A percentile compares a stretch with the other conserved stretches of the same genome.
Evolutionary conservation across 2,888 invertebrate genomes (phyloP).

Genomic region (Chirona hameri): DNA sequence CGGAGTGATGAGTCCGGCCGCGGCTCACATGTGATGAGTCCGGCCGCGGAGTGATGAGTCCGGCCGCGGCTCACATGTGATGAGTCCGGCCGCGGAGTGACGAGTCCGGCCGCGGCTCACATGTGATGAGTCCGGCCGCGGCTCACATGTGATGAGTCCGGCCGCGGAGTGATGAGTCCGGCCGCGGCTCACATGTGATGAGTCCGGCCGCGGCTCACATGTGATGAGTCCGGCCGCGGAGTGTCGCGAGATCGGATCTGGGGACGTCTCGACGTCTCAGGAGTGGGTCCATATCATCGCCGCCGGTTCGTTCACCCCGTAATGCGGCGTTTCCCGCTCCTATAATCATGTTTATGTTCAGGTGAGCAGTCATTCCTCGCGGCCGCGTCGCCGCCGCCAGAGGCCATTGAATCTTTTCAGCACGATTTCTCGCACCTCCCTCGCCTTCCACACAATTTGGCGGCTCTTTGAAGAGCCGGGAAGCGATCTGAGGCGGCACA

Average conservation of each 20-base stretch:
- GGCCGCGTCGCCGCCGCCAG: background rate
- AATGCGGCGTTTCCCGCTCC: background rate
- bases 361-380: background rate
- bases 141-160: background rate
- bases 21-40: background rate
- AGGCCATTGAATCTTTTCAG: slow-evolving; percentile 23
- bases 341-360: slow-evolving; percentile 5
- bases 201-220: background rate
- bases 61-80: no score
- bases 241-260: background rate
- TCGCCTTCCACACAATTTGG: slow-evolving; percentile 24
- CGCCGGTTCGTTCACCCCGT: background rate
- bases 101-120: no score
- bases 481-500: background rate
- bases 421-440: slow-evolving; percentile 24
- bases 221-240: background rate
- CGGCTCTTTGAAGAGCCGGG: slow-evolving; percentile 14
- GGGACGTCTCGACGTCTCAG: no score
- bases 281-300: background rate
- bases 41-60: background rate
- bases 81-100: background rate
- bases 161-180: background rate
- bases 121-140: background rate
- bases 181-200: no score
- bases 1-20: no score